phyloP scores from a whole-genome alignment of 2,888 invertebrate species.

The Leptopilina syphax region DNA sequence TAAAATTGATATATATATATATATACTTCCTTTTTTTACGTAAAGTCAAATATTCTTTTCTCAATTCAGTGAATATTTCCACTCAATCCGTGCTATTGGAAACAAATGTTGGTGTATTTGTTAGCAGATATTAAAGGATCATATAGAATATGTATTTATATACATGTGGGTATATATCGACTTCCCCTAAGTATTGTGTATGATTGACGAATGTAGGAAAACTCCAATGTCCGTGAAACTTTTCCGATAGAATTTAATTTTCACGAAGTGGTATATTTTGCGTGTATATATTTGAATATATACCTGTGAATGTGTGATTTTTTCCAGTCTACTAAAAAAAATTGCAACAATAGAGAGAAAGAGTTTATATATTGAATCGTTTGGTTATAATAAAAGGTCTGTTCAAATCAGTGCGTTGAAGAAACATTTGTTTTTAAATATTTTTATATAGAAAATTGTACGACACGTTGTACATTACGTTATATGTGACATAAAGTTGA shows the following conservation, averaged over 20 bases:
- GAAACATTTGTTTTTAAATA: neutral
- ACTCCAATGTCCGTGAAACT: neutral
- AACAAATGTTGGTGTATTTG: constrained; percentile 7
- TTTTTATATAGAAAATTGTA: neutral
- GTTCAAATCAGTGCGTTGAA: neutral
- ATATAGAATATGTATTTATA: neutral
- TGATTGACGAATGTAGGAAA: neutral
- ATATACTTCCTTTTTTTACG: neutral
- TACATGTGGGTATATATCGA: neutral
- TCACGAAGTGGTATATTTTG: neutral
- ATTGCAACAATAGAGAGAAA: neutral
- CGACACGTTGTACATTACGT: too few relatives aligned
- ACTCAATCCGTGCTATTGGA: neutral
- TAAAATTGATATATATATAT: too few relatives aligned
- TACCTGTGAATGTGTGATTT: neutral
- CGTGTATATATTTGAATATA: neutral
- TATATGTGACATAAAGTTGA: too few relatives aligned
- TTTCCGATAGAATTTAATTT: constrained; percentile 25
- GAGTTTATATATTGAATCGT: constrained; percentile 9
- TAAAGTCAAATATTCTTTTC: neutral
- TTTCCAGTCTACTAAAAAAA: neutral
- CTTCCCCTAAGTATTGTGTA: neutral
- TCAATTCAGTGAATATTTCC: constrained; percentile 16
- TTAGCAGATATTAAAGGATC: neutral
- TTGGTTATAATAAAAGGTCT: constrained; percentile 4